Evolutionary conservation across 2,113 vertebrate genomes (phyloP), one percentile per base, ranked within the genome.

Genomic region (Rana temporaria): DNA sequence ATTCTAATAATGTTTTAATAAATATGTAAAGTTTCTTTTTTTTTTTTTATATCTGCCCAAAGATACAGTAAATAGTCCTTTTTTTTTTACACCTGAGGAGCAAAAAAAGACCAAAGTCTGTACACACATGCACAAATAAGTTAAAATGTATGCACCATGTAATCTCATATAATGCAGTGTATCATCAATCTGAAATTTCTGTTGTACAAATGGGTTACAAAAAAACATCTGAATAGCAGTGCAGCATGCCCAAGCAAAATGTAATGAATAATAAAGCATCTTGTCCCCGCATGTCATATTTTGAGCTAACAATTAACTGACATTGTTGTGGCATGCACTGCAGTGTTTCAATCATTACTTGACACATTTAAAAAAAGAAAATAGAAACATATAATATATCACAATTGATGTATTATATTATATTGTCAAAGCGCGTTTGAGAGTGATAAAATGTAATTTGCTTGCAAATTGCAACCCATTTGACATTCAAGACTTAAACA

Each of bases 291-390:
- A 48, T 24, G 53, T 55, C n/a, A 71, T 22, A 30, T 55, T 20
- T 55, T 24, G 38, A 71, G 42, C 48, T 55, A 5, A 20, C 69
- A 71, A 71, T 71, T 71, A 26, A 55, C 69, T 22, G 12, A 17
- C 69, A 71, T 17, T 55, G 69, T 55, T 71, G 48, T 71, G 69
- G 55, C 69, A 53, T 55, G n/a, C 12, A 52, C 14, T 48, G 69
- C 17, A 52, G 24, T 17, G 24, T 71, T 71, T 55, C n/a, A 55
- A 22, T 71, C 48, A 55, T 52, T 26, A n/a, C 14, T 71, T 24
- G 48, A 34, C 26, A 15, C 65, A 17, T 67, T 34, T 4, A 34
- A 17, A 17, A 32, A 12, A 71, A 70, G 22, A 48, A 22, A 22
- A 2, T 55, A 48, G n/a, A 15, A 48, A 52, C 22, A 15, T 20